phyloP scores from a whole-genome alignment of 1,140 invertebrate species.

The Drosophila ercepeae region DNA sequence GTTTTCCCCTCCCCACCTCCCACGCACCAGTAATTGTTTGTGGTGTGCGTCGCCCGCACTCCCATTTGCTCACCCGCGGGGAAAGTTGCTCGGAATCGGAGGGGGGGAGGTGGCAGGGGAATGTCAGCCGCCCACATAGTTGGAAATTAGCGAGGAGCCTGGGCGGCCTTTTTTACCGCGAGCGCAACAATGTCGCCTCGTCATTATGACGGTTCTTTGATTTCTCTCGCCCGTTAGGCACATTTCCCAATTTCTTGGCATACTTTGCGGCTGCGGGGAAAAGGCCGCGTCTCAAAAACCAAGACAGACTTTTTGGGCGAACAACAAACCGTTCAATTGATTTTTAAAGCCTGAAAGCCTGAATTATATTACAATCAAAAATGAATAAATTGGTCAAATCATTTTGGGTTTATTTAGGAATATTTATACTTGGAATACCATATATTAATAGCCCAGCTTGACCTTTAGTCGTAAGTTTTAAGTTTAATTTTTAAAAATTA shows the following conservation, averaged over 20 bases:
- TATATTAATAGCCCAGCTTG: too few relatives aligned
- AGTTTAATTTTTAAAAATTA: too few relatives aligned
- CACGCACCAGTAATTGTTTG: slow-evolving; percentile 60
- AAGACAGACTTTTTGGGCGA: slow-evolving; percentile 11
- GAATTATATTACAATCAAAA: too few relatives aligned
- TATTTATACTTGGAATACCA: too few relatives aligned
- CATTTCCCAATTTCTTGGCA: slow-evolving; percentile 38
- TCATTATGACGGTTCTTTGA: slow-evolving; percentile 61
- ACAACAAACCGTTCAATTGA: neutral
- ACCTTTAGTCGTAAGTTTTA: too few relatives aligned
- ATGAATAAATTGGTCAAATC: too few relatives aligned
- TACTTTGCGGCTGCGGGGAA: slow-evolving; percentile 57
- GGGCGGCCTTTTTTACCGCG: slow-evolving; percentile 27
- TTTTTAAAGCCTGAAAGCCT: neutral
- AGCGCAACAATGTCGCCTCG: slow-evolving; percentile 70
- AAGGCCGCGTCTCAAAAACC: neutral
- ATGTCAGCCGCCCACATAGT: slow-evolving; percentile 69
- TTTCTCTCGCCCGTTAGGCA: slow-evolving; percentile 55
- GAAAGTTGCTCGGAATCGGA: neutral
- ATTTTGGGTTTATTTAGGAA: too few relatives aligned
- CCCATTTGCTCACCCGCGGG: slow-evolving; percentile 3
- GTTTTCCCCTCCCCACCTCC: slow-evolving; percentile 27
- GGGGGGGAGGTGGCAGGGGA: slow-evolving; percentile 13
- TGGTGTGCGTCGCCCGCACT: slow-evolving; percentile 27
- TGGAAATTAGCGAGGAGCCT: slow-evolving; percentile 64